Base-by-base conservation (phyloP, 2,797 vertebrate species). In the Galaxias olidus region DNA sequence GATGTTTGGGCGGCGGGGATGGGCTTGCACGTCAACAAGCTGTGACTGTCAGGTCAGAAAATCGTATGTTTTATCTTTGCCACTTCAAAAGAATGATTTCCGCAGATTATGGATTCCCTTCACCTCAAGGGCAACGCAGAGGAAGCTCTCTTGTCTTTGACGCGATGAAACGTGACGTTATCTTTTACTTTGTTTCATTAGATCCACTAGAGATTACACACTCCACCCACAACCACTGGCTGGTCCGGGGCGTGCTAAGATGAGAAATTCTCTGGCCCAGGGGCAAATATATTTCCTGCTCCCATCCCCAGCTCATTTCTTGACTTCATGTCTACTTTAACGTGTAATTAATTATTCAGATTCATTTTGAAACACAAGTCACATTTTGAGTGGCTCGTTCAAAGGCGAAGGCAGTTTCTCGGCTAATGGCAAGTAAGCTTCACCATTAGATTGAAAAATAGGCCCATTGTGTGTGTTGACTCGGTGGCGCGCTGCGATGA, bases 361-460 rank as follows among this genome's bases (percentile, higher is more conserved):
- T 90, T 88, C 80, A 72, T 90, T 90, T 87, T 87, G 76, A 91
- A 88, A 89, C 74, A 79, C 76, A 82, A 76, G 77, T 82, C 86
- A 86, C 84, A 78, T 87, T 91, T 90, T 87, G 88, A 91, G 84
- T 84, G 88, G 85, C 87, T 90, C 81, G 84, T 88, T 91, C 84
- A 80, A 83, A 88, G 84, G 80, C 77, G 76, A 85, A 85, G 77
- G 84, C 77, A 14, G 52, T 74, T 76, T 80, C 74, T 75, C 63
- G 61, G 70, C 88, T 88, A 89, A 90, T 91, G 88, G 89, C 84
- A 70, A 85, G 86, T 80, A 85, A 88, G 86, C 86, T 73, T 81
- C 51, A 68, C 88, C 89, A 91, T 93, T 91, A 92, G 90, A 86
- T 90, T 93, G 90, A 92, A 91, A 91, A 92, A 92, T 91, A 86